Conservation (phyloP, 2,888 invertebrate species). For the Spilosoma lubricipeda region DNA sequence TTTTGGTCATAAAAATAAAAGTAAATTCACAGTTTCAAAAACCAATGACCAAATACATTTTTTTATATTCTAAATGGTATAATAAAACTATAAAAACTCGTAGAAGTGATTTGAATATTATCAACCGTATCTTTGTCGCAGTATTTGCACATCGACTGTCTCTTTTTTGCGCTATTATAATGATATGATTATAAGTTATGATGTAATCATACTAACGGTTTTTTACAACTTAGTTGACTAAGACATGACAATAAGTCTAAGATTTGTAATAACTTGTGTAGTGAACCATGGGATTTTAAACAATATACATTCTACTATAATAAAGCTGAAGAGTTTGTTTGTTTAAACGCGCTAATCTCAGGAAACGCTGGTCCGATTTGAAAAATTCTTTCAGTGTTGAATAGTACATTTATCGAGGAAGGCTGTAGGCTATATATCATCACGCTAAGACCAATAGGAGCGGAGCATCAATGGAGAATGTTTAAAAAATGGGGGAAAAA, state of each 20-base stretch:
- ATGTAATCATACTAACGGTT: background rate
- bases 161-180: slow-evolving; percentile 3
- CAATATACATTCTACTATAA: background rate
- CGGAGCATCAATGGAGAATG: too few species aligned
- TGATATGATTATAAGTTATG: slow-evolving; percentile 5
- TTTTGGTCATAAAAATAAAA: background rate
- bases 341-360: too few species aligned
- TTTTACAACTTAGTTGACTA: slow-evolving; percentile 5
- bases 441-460: too few species aligned
- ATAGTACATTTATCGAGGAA: too few species aligned
- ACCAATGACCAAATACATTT: background rate
- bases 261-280: background rate
- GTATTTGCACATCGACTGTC: slow-evolving; percentile 5
- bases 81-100: slow-evolving; percentile 1
- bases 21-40: background rate
- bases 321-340: too few species aligned
- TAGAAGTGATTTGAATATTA: background rate
- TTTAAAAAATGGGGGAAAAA: too few species aligned
- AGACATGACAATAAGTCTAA: background rate
- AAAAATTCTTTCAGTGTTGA: too few species aligned
- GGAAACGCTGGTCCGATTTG: too few species aligned
- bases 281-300: background rate
- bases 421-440: too few species aligned
- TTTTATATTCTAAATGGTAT: background rate
- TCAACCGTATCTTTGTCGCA: slow-evolving; percentile 2